Base-by-base conservation (phyloP, 2,113 vertebrate genomes). In the Cynocephalus volans region DNA sequence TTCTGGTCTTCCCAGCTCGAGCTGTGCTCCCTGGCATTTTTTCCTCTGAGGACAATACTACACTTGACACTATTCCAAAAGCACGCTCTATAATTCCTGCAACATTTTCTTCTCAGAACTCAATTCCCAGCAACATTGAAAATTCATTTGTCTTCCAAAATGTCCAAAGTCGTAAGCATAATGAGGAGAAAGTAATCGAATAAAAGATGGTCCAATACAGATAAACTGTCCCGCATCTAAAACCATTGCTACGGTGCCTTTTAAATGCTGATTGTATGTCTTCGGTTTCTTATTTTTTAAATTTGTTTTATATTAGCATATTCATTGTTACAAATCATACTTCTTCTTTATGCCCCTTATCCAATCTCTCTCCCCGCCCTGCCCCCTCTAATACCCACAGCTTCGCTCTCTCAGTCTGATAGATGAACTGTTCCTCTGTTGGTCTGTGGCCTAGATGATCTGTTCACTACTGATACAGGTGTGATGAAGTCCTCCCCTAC, bases 131-230 rank as follows among this genome's bases (percentile, higher is more conserved):
- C 62, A 69, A 60, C 24, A 73, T 17, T 52, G 88, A 83, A 85
- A 97, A 41, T 41, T 86, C 79, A 73, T 91, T 18, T 88, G 72
- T 56, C 72, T 87, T 92, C 96, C 45, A 90, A 70, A 69, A 96
- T 95, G 69, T 80, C 92, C 65, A 80, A 92, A 96, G 88, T 24
- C 54, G 9, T 58, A 73, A 80, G 64, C 65, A 41, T 28, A 14
- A 65, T 8, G 45, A 80, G 4, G 24, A 17, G 45, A 36, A 90
- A 82, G 86, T 31, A 93, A 79, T 58, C 31, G 77, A 64, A 88
- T 70, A 33, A 82, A 92, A 95, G 45, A 94, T 31, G 33, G 50
- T 36, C 50, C 82, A 52, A 19, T 76, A 36, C 73, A 79, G 31
- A 95, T n/a, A 33, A 95, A 70, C 58, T 54, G 14, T 62, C 45